A percentile compares a stretch with the other conserved stretches of the same genome.
Evolutionary conservation across 2,888 invertebrate genomes (phyloP).

Genomic region (Toxonevra muliebris): DNA sequence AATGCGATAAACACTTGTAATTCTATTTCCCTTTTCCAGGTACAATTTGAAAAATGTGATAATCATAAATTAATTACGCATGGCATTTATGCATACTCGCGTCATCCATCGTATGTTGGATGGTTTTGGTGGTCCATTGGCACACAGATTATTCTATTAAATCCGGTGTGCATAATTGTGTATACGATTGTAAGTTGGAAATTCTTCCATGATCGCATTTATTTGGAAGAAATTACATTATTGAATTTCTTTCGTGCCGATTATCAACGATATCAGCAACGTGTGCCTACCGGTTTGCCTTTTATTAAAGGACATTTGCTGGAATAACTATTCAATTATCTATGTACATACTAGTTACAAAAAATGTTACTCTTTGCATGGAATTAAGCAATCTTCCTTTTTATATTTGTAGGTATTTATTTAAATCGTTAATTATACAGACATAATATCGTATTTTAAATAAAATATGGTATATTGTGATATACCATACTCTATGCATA

Average conservation of each 20-base stretch:
- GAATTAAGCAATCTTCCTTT: too few relatives aligned
- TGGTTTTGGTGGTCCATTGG: slow-evolving; percentile 99
- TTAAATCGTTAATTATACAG: too few relatives aligned
- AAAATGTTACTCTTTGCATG: too few relatives aligned
- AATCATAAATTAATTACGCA: slow-evolving; percentile 88
- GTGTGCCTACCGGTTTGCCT: slow-evolving; percentile 87
- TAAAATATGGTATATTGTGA: too few relatives aligned
- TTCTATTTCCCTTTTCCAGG: slow-evolving; percentile 63
- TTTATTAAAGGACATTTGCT: slow-evolving; percentile 75
- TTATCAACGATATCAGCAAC: slow-evolving; percentile 85
- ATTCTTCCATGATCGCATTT: slow-evolving; percentile 89
- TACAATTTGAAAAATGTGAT: slow-evolving; percentile 79
- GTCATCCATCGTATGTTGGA: slow-evolving; percentile 98
- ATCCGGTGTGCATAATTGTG: slow-evolving; percentile 85
- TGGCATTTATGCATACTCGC: slow-evolving; percentile 84
- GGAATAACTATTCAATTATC: slow-evolving; percentile 30
- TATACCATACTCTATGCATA: too few relatives aligned
- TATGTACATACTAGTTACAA: too few relatives aligned
- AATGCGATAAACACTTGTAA: neutral
- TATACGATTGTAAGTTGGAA: slow-evolving; percentile 88
- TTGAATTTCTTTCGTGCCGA: slow-evolving; percentile 91
- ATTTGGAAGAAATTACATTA: slow-evolving; percentile 87
- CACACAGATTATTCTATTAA: slow-evolving; percentile 92
- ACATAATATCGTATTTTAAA: too few relatives aligned
- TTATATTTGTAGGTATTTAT: too few relatives aligned